Evolutionary conservation across 2,797 vertebrate species (phyloP).

Genomic region (Thamnophis elegans): DNA sequence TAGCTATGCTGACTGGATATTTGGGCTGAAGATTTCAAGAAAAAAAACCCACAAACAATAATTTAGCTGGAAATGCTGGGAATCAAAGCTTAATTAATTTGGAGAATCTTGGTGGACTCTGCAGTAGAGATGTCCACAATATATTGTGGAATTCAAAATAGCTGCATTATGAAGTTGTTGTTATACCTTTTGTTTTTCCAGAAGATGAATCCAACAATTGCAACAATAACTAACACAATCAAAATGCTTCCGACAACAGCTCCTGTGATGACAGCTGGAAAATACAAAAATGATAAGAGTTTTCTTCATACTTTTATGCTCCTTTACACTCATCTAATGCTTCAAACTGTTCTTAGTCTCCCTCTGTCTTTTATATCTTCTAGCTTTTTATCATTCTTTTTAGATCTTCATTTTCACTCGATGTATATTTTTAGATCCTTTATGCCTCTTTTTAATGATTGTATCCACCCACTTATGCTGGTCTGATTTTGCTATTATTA

Average conservation of each 20-base stretch:
- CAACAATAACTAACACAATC: constrained; percentile 59
- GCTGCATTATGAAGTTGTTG: neutral
- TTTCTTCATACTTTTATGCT: neutral
- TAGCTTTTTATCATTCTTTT: neutral
- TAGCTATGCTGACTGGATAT: neutral
- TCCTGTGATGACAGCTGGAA: constrained; percentile 71
- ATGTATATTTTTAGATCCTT: neutral
- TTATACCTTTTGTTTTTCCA: constrained; percentile 76
- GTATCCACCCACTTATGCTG: neutral
- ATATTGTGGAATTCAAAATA: neutral
- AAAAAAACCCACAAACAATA: neutral
- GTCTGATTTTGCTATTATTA: neutral
- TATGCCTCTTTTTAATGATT: neutral
- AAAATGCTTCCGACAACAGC: constrained; percentile 72
- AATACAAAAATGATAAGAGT: constrained; percentile 29
- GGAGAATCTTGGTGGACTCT: neutral
- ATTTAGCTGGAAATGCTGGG: neutral
- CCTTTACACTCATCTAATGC: neutral
- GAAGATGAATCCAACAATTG: constrained; percentile 69
- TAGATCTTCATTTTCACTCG: neutral
- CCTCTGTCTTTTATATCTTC: neutral
- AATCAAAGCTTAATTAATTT: neutral
- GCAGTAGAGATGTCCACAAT: neutral
- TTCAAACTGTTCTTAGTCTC: neutral
- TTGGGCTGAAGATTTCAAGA: neutral